phyloP scores from a whole-genome alignment of 2,797 vertebrate genomes.

The Micromesistius poutassou region DNA sequence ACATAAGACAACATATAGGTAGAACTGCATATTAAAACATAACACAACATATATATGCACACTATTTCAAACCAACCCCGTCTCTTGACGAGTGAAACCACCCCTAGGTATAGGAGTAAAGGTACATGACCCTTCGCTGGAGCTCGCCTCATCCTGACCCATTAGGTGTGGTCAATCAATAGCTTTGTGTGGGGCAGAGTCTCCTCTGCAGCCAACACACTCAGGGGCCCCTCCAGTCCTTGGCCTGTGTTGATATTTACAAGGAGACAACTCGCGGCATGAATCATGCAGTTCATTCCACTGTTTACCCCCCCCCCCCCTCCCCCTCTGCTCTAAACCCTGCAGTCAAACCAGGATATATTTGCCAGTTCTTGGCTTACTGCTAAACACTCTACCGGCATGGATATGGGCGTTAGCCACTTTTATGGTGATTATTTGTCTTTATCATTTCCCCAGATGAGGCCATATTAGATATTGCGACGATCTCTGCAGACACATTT shows the following conservation, averaged over 20 bases:
- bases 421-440: background rate
- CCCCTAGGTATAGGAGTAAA: background rate
- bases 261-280: background rate
- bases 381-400: background rate
- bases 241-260: background rate
- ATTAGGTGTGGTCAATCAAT: conserved; percentile 58
- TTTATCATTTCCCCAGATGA: background rate
- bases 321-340: background rate
- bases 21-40: no score
- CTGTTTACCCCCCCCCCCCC: background rate
- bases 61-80: background rate
- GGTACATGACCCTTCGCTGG: conserved; percentile 33
- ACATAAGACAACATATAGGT: background rate
- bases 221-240: background rate
- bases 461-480: background rate
- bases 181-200: conserved; percentile 30
- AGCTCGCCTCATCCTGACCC: conserved; percentile 40
- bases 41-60: no score
- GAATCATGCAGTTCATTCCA: background rate
- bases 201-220: background rate
- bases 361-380: background rate
- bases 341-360: background rate
- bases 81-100: background rate
- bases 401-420: background rate
- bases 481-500: background rate